These are phyloP conservation scores for Tinamus major DNA, from an alignment of 2,797 vertebrate species.

Conservation along the genomic window DNA sequence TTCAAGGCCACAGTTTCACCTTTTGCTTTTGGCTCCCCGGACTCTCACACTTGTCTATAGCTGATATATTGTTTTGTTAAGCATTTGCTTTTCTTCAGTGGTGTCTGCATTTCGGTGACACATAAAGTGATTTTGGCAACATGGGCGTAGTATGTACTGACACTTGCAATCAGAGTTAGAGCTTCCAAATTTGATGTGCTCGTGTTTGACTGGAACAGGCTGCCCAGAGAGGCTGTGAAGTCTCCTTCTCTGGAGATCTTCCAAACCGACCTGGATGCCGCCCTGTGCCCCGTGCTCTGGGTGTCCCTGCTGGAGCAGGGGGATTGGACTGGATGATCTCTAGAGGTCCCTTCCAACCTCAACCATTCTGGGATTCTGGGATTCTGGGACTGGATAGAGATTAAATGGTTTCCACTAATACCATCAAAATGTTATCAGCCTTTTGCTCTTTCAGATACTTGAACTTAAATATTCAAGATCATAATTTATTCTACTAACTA, in stretches of 20 bases:
- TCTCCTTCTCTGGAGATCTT: too few species aligned
- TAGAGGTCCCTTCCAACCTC: too few species aligned
- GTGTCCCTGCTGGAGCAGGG: too few species aligned
- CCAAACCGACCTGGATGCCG: too few species aligned
- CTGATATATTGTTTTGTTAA: constrained; percentile 30
- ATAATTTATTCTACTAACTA: background rate
- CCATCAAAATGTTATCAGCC: background rate
- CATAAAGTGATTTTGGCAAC: background rate
- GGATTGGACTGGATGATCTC: too few species aligned
- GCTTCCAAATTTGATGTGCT: background rate
- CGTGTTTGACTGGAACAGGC: accelerated
- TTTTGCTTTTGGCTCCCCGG: constrained; percentile 15
- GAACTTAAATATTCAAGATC: background rate
- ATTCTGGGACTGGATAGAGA: background rate
- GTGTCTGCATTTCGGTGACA: constrained; percentile 11
- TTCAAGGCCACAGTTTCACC: background rate
- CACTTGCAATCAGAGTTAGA: background rate
- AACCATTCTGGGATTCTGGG: too few species aligned
- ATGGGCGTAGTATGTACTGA: background rate
- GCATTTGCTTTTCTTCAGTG: background rate
- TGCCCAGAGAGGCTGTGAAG: too few species aligned
- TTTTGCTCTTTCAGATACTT: background rate
- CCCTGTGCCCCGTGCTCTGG: too few species aligned
- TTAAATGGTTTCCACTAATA: background rate
- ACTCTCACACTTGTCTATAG: constrained; percentile 7